Conservation (phyloP, 2,113 vertebrate species). For the Sceloporus tristichus region DNA sequence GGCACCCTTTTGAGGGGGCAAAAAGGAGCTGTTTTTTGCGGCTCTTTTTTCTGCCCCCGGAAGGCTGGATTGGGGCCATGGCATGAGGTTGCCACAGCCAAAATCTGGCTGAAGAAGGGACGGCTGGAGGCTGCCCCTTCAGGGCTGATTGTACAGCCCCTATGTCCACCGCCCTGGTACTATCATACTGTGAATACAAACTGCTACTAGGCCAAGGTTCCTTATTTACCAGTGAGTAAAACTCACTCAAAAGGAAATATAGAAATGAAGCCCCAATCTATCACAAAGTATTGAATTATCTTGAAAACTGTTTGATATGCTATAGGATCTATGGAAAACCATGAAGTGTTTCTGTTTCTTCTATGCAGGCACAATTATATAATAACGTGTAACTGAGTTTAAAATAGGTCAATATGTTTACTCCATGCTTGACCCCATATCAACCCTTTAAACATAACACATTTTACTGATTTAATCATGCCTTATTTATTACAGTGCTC, state of each 20-base stretch:
- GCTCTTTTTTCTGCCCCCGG: too few species aligned
- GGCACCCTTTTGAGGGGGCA: too few species aligned
- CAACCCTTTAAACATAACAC: neutral
- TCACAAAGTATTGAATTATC: neutral
- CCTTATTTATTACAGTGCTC: neutral
- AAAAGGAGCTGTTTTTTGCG: too few species aligned
- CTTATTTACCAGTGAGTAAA: neutral
- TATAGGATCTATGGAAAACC: neutral
- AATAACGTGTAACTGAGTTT: constrained; percentile 27
- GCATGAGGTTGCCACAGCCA: too few species aligned
- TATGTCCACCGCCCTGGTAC: neutral
- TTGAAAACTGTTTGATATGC: neutral
- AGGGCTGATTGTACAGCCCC: too few species aligned
- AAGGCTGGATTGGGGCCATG: too few species aligned
- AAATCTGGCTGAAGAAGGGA: too few species aligned
- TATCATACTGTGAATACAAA: neutral
- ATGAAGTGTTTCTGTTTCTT: neutral
- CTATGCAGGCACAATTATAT: rapidly evolving
- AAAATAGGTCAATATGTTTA: constrained; percentile 54
- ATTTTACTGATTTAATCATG: neutral
- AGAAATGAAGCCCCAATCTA: neutral
- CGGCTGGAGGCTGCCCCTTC: too few species aligned
- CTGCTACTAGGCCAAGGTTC: neutral
- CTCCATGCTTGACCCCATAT: constrained; percentile 13
- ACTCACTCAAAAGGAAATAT: neutral